Base-by-base conservation (phyloP, 2,888 invertebrate species). In the Marronus borbonicus region DNA sequence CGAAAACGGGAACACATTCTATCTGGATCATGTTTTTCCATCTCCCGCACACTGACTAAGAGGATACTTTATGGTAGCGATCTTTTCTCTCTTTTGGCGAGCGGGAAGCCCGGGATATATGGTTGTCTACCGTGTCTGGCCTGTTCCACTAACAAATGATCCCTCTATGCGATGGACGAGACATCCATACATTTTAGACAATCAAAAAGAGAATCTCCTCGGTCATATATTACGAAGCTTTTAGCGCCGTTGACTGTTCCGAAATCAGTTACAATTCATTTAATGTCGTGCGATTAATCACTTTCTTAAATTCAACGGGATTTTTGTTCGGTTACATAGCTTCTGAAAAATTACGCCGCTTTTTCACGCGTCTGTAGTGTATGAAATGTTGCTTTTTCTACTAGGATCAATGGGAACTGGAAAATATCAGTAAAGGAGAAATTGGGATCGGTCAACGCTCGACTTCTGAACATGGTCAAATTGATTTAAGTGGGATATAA, bases 1-100 rank as follows among this genome's bases (percentile, higher is more conserved):
- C 68, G 76, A 76, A 76, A 76, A 76, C 66, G 66, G 76, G 76
- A 76, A 76, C 76, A 66, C 39, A 66, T 76, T 76, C 66, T 65
- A 65, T 49, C 65, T 39, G 76, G 66, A 76, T 68, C 72, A 60
- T 74, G 58, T 72, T 74, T 60, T 60, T 44, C 60, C 60, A 20
- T 50, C 68, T 28, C 44, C 31, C 31, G 8, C 28, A 62, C 14
- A 24, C 31, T 62, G 28, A 24, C 24, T 31, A 62, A 28, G 24
- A 50, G 68, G 50, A 68, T 68, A 49, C 50, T 68, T 68, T 68
- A 68, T 68, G 68, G 68, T 20, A 4, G 50, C 50, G 49, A 68
- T 68, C 68, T 50, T 24, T 68, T 68, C 50, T 49, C 68, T 50
- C 24, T 68, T 68, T 24, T 12, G 65, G n/a, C 24, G 50, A 24